A percentile compares a stretch with the other conserved stretches of the same genome.
Conservation (phyloP, 2,113 vertebrate species). For the Paralichthys olivaceus region DNA sequence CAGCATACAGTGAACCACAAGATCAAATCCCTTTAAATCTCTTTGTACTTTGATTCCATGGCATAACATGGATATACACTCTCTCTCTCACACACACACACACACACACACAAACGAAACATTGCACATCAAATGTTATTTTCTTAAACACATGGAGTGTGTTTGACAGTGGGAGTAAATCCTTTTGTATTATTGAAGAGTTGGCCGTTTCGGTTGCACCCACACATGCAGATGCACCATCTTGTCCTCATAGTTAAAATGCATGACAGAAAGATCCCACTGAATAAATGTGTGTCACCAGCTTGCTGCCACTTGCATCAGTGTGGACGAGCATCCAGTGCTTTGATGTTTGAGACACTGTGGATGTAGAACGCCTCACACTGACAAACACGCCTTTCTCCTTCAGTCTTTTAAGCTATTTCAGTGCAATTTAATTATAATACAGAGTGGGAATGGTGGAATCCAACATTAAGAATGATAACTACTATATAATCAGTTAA, state of each 20-base stretch:
- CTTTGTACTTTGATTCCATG: slow-evolving; percentile 8
- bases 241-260: neutral
- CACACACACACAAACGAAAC: neutral
- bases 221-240: neutral
- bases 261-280: slow-evolving; percentile 5
- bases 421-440: neutral
- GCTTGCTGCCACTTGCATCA: slow-evolving; percentile 22
- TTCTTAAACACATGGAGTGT: neutral
- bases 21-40: slow-evolving; percentile 34
- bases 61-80: neutral
- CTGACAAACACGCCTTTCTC: neutral
- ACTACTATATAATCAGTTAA: too few relatives aligned
- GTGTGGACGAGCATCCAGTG: neutral
- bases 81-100: neutral
- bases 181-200: slow-evolving; percentile 20
- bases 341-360: neutral
- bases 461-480: neutral
- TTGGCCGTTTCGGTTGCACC: neutral
- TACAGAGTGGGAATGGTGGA: neutral
- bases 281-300: slow-evolving; percentile 4
- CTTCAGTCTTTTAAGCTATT: neutral
- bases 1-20: neutral
- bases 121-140: neutral
- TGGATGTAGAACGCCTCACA: neutral
- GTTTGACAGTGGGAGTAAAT: neutral